phyloP scores from a whole-genome alignment of 64 coral and sea anemone species.

The Porites lutea region DNA sequence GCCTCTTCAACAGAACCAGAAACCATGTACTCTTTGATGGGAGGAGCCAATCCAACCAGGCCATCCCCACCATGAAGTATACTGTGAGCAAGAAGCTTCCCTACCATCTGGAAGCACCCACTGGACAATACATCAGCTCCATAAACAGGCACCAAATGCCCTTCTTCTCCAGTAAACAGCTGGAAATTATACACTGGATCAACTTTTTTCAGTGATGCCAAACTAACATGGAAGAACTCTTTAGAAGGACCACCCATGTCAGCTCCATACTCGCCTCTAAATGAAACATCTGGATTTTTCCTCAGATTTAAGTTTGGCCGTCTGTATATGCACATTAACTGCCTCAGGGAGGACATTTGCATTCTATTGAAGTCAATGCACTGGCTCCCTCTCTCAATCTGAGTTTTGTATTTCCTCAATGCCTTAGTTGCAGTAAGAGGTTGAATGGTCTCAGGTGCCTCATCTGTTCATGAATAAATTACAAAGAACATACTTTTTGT shows the following conservation, averaged over 20 bases:
- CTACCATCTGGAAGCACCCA: slow-evolving; percentile 10
- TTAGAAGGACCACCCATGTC: slow-evolving; percentile 10
- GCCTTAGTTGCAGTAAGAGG: slow-evolving; percentile 7
- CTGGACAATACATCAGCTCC: slow-evolving; percentile 21
- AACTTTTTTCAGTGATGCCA: neutral
- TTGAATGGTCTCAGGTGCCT: neutral
- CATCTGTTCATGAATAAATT: slow-evolving; percentile 12
- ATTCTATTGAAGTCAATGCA: slow-evolving; percentile 67
- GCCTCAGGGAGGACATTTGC: slow-evolving; percentile 63
- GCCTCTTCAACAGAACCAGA: slow-evolving; percentile 74
- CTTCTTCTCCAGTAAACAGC: slow-evolving; percentile 63
- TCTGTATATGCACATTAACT: slow-evolving; percentile 73
- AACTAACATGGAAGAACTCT: neutral
- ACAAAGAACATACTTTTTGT: neutral
- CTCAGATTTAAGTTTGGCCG: slow-evolving; percentile 12
- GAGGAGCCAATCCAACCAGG: slow-evolving; percentile 62
- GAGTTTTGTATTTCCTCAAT: slow-evolving; percentile 13
- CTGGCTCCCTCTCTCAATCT: slow-evolving; percentile 45
- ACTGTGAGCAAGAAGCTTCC: slow-evolving; percentile 55
- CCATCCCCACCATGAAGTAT: slow-evolving; percentile 57
- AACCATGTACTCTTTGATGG: slow-evolving; percentile 43
- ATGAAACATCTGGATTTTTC: slow-evolving; percentile 24
- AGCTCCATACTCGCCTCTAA: slow-evolving; percentile 21
- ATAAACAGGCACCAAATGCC: slow-evolving; percentile 30
- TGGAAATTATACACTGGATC: slow-evolving; percentile 66